Evolutionary conservation across 1,140 invertebrate species (phyloP), one percentile per base, ranked within the genome.

Genomic region (Bicyclus anynana): DNA sequence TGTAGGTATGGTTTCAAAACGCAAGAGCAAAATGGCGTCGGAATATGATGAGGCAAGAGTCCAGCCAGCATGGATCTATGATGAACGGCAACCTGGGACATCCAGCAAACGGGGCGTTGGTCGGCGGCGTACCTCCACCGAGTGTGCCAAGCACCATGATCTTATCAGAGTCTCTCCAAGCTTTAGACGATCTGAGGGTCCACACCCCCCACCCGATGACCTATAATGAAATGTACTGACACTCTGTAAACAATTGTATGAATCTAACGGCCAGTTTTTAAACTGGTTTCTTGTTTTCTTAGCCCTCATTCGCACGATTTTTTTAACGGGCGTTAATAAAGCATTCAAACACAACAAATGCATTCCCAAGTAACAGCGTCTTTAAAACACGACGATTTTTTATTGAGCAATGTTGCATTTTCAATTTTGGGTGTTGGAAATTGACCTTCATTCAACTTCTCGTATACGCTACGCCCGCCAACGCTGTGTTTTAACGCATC

Each of bases 1-100:
- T 26, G 3, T 26, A 99, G 97, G 97, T 99, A 1, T 99, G 97
- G 97, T 99, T 99, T 84, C 97, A 99, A 93, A 99, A 99, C 84
- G 97, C 97, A 0, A 89, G 97, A 59, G 97, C 97, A 18, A 99
- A 99, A 91, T 98, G 97, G 94, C 91, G 97, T 70, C 91, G 97
- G 20, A 95, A 95, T 73, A 91, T 95, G 69, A 94, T 95, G 92
- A 80, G 94, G 16, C 94, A 95, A 75, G 94, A 95, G 74, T 89
- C 91, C 12, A 68, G 59, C 23, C 60, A 58, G 12, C 72, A 72
- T 16, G 69, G 65, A 5, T 52, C 63, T 2, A 66, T 75, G 48
- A 62, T 69, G 12, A 84, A 77, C 57, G 76, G 72, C 2, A 74
- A 60, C 37, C 40, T 66, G 0, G 62, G 59, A 0, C 77, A 77